These are phyloP conservation scores for Pycnonotus jocosus DNA, from an alignment of 2,113 vertebrate species.

Conservation along the genomic window DNA sequence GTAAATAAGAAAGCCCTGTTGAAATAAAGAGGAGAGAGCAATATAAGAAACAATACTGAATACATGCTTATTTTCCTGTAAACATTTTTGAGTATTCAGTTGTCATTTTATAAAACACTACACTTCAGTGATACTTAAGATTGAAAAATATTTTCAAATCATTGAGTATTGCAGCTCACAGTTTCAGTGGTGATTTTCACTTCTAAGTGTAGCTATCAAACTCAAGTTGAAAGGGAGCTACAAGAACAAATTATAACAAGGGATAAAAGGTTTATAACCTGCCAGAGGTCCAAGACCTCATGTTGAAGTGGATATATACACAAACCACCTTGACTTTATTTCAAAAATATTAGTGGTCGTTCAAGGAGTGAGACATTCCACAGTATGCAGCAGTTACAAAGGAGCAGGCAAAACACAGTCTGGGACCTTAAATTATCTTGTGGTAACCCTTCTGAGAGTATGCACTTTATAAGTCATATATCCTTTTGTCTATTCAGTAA, in stretches of 20 bases:
- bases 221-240: not conserved
- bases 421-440: not conserved
- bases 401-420: not conserved
- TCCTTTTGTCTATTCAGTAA: not conserved
- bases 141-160: not conserved
- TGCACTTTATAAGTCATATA: not conserved
- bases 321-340: not conserved
- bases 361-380: not conserved
- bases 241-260: not conserved
- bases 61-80: not conserved
- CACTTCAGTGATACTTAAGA: not conserved
- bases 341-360: not conserved
- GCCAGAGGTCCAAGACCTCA: not conserved
- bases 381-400: not conserved
- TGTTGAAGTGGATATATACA: not conserved
- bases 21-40: conserved; percentile 1
- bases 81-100: not conserved
- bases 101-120: not conserved
- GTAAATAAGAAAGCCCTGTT: conserved; percentile 64
- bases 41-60: not conserved
- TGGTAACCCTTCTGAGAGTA: not conserved
- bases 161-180: not conserved
- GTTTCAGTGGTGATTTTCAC: not conserved
- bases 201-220: not conserved
- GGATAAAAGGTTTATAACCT: not conserved